Evolutionary conservation across 1,140 invertebrate genomes (phyloP).

Genomic region (Drosophila pandora): DNA sequence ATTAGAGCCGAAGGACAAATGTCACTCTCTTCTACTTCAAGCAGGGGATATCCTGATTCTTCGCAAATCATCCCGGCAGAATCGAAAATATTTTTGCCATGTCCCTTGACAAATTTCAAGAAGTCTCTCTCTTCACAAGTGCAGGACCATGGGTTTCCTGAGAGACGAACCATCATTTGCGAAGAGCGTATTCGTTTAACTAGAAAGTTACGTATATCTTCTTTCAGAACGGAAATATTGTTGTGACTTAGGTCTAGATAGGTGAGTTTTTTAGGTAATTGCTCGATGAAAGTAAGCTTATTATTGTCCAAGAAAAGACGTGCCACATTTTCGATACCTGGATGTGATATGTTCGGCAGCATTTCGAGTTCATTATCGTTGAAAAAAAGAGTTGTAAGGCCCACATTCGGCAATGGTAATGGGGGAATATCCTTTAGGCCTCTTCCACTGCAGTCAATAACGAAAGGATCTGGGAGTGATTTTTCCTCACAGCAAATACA

Average conservation of each 20-base stretch:
- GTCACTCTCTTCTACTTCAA: constrained; percentile 10
- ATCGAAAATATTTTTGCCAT: constrained; percentile 8
- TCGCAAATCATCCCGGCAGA: constrained; percentile 5
- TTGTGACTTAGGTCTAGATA: constrained; percentile 26
- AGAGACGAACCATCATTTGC: not conserved
- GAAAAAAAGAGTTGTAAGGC: constrained; percentile 6
- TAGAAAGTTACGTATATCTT: not conserved
- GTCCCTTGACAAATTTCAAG: constrained; percentile 8
- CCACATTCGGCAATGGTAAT: not conserved
- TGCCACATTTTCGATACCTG: not conserved
- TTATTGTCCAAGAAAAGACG: constrained; percentile 13
- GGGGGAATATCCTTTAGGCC: constrained; percentile 2
- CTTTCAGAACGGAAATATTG: not conserved
- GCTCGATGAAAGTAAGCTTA: not conserved
- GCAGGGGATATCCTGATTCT: not conserved
- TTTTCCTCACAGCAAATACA: constrained; percentile 21
- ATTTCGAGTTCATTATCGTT: constrained; percentile 4
- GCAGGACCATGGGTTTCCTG: constrained; percentile 25
- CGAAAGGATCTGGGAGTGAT: not conserved
- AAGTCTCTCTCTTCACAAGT: constrained; percentile 11
- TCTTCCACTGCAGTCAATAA: constrained; percentile 14
- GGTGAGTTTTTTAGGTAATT: not conserved
- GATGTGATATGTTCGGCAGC: constrained; percentile 4
- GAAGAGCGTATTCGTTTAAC: not conserved
- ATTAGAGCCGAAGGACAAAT: constrained; percentile 18